Evolutionary conservation across 2,797 vertebrate genomes (phyloP), one percentile per base, ranked within the genome.

Genomic region (Ctenopoma kingsleyae): DNA sequence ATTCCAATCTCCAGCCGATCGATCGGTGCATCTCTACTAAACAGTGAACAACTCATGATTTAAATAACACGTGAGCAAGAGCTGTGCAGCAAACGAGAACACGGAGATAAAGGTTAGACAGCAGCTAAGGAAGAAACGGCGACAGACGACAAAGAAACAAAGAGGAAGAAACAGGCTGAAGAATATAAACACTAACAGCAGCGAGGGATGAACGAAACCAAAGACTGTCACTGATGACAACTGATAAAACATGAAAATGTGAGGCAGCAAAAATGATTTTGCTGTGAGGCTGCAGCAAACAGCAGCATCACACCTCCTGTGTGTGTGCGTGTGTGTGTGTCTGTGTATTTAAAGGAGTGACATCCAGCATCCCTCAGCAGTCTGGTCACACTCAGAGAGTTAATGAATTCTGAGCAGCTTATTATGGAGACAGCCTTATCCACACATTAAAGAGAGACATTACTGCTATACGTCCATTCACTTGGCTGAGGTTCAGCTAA

Each of bases 341-440:
- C 1, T 54, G 61, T 54, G 65, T 4, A 1, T 64, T 35, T 61
- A 3, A 32, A 8, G 12, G 71, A 80, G 64, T 44, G 65, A 71
- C 81, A 76, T 15, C 54, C 59, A 54, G 56, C 46, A 46, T 70
- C 62, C 57, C 64, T 87, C 80, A 65, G 81, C 75, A 89, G 77
- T 86, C 87, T 62, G 81, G 67, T 86, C 86, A 87, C 86, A 86
- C 73, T 70, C 52, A 0, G 53, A 17, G 62, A 72, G 73, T 38
- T 83, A 90, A 89, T 84, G 75, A 86, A 84, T 83, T 86, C 84
- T 83, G 74, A 79, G 71, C 75, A 44, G 66, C 82, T 75, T 59
- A 76, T 90, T 80, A 85, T 6, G 25, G 74, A 78, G 66, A 62
- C 78, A 58, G 70, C 64, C 71, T 57, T 25, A 53, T 66, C 71